Evolutionary conservation across 1,140 invertebrate genomes (phyloP).

Genomic region (Paraescarpia echinospica): DNA sequence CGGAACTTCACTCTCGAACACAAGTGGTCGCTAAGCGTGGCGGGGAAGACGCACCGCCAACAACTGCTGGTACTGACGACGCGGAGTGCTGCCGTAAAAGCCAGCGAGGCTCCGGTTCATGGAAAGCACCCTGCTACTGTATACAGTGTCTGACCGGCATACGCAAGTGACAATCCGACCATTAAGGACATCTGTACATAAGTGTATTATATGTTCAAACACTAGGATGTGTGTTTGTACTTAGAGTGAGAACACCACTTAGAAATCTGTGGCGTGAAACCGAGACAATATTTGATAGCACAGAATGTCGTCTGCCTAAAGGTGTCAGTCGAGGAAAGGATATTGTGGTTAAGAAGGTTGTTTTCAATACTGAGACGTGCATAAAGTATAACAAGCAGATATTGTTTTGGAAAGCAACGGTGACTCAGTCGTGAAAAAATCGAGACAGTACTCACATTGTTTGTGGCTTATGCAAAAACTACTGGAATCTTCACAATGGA

Average conservation of each 20-base stretch:
- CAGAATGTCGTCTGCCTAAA: background rate
- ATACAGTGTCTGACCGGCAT: background rate
- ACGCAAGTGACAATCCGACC: background rate
- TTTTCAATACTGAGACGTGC: background rate
- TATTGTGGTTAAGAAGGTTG: background rate
- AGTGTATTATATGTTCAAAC: background rate
- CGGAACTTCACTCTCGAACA: background rate
- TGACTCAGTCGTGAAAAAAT: too few relatives aligned
- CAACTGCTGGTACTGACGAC: background rate
- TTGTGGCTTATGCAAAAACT: too few relatives aligned
- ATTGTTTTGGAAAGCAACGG: background rate
- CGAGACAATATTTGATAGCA: background rate
- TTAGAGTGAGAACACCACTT: background rate
- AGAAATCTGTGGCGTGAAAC: background rate
- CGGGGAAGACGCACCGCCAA: background rate
- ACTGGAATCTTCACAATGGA: too few relatives aligned
- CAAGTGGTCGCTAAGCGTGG: background rate
- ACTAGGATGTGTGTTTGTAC: background rate
- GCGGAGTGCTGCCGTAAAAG: background rate
- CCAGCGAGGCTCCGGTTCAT: background rate
- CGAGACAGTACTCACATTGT: background rate
- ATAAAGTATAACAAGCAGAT: background rate
- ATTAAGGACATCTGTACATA: background rate
- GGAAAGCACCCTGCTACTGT: background rate
- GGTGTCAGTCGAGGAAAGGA: background rate